Conservation (phyloP, 2,113 vertebrate species). For the Lipotes vexillifer region DNA sequence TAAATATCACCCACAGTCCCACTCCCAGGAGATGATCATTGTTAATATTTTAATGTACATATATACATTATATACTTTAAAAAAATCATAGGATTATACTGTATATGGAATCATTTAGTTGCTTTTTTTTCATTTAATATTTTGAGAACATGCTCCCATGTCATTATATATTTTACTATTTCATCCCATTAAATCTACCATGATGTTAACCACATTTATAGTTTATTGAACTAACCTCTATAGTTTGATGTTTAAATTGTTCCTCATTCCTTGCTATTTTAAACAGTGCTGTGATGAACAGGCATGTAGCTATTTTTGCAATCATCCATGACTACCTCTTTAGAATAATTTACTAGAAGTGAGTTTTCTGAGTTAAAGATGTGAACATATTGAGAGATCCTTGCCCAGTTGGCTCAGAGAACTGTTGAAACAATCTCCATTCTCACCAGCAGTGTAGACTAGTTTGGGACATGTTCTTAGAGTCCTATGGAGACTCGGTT, state of each 20-base stretch:
- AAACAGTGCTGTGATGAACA: not conserved
- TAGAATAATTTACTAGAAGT: not conserved
- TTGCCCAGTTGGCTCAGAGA: not conserved
- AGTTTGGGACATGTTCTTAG: not conserved
- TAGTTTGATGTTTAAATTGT: not conserved
- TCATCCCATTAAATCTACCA: not conserved
- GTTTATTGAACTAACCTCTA: not conserved
- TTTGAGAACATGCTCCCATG: not conserved
- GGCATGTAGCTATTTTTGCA: not conserved
- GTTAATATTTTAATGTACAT: not conserved
- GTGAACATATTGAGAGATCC: not conserved
- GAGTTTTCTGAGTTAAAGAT: not conserved
- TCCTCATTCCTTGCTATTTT: not conserved
- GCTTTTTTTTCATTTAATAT: not conserved
- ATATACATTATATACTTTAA: not conserved
- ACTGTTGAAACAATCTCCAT: no score
- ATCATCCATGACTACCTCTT: not conserved
- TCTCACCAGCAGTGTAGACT: fast-evolving
- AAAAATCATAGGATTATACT: not conserved
- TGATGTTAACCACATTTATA: not conserved
- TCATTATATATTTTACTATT: not conserved
- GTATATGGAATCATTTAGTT: not conserved
- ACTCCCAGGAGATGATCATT: not conserved
- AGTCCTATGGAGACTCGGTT: not conserved
- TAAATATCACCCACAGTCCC: not conserved